Percentiles rank a stretch among this genome's conserved stretches.
Evolutionary conservation across 2,797 vertebrate genomes (phyloP).

Genomic region (Pangasius krempfi): DNA sequence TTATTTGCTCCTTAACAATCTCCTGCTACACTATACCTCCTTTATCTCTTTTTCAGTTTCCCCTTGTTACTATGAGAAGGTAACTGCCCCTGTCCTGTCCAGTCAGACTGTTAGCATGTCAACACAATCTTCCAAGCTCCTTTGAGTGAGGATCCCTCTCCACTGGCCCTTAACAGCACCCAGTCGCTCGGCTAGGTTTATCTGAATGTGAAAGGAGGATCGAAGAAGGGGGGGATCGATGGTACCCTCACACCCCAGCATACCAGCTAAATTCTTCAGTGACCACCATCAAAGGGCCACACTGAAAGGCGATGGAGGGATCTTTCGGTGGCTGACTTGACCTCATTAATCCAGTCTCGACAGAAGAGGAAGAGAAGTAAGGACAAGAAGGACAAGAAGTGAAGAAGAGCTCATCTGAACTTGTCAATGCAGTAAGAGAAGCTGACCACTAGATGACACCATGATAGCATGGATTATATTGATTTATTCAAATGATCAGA

Average conservation of each 20-base stretch:
- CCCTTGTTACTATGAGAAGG: slow-evolving; percentile 51
- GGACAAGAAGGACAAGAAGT: slow-evolving; percentile 14
- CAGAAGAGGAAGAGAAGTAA: slow-evolving; percentile 6
- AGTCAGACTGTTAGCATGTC: slow-evolving; percentile 80
- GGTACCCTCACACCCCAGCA: slow-evolving; percentile 71
- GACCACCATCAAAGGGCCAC: slow-evolving; percentile 62
- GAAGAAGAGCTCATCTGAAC: slow-evolving; percentile 15
- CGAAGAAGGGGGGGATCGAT: slow-evolving; percentile 33
- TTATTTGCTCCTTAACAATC: not conserved
- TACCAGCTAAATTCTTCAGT: slow-evolving; percentile 66
- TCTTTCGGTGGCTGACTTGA: slow-evolving; percentile 63
- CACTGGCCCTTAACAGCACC: slow-evolving; percentile 73
- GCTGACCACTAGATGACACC: slow-evolving; percentile 96
- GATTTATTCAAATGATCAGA: slow-evolving; percentile 69
- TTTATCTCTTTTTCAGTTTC: not conserved
- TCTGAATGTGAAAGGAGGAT: slow-evolving; percentile 60
- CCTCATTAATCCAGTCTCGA: slow-evolving; percentile 41
- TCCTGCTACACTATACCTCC: not conserved
- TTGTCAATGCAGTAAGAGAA: slow-evolving; percentile 80
- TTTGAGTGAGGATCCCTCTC: slow-evolving; percentile 70
- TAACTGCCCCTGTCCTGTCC: slow-evolving; percentile 69
- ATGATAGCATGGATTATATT: slow-evolving; percentile 82
- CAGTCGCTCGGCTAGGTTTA: slow-evolving; percentile 65
- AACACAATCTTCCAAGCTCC: slow-evolving; percentile 76
- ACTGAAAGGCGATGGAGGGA: slow-evolving; percentile 64